Base-by-base conservation (phyloP, 2,797 vertebrate species). In the Pseudochirops cupreus region DNA sequence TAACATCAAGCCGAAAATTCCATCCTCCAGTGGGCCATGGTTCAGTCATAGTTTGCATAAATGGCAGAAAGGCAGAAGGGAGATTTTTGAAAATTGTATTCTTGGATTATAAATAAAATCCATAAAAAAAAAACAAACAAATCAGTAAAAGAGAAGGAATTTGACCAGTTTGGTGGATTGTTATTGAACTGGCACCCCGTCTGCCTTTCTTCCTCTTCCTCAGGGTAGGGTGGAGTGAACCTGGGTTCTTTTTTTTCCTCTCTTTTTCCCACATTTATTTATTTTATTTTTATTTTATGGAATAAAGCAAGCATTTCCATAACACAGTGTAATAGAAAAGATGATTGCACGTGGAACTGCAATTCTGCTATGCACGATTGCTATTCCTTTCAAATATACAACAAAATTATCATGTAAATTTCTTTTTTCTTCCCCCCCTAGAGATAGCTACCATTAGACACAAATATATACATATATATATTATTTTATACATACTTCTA, bases 71-170 rank as follows among this genome's bases (percentile, higher is more conserved):
- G 92, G 90, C 97, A 91, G 93, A 96, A 95, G 91, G 94, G 62
- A 54, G 94, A 91, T 94, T 96, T 97, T 91, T 93, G 62, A 67
- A 97, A 97, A 94, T 59, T 94, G 90, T 94, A 96, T 0, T 0
- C 94, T 97, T 97, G 94, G 97, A 98, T 94, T 91, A 94, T n/a
- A 67, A 67, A 67, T n/a, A 67, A n/a, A 67, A n/a, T 67, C 62
- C 28, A 62, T 14, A 3, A 31, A 62, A 13, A 13, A 67, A n/a
- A 67, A 54, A 53, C 0, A 53, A 67, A 33, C 58, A 31, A 33
- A 67, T n/a, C 62, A 67, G n/a, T 92, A n/a, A 97, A 95, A 95
- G 92, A 97, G 92, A 97, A 93, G 94, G 93, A 50, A 55, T 93
- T 96, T 96, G 58, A 96, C 93, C 67, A 92, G 97, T 94, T 97